Percentiles rank a stretch among this genome's conserved stretches.
phyloP scores from a whole-genome alignment of 2,888 invertebrate genomes.

The Campaea margaritaria region DNA sequence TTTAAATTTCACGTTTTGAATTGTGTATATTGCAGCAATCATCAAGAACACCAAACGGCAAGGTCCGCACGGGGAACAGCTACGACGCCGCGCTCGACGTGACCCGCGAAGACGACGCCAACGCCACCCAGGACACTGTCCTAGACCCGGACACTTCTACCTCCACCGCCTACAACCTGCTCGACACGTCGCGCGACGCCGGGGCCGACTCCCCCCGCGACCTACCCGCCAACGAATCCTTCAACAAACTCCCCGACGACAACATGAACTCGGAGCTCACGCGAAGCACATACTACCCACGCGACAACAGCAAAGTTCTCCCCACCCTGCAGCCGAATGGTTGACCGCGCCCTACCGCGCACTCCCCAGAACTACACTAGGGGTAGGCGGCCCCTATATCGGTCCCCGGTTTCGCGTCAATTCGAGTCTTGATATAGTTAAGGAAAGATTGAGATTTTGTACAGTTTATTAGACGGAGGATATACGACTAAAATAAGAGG shows the following conservation, averaged over 20 bases:
- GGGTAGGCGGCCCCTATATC: slow-evolving; percentile 73
- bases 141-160: slow-evolving; percentile 47
- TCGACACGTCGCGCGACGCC: slow-evolving; percentile 61
- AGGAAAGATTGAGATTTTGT: slow-evolving; percentile 68
- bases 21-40: slow-evolving; percentile 49
- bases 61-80: slow-evolving; percentile 59
- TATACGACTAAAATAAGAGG: slow-evolving; percentile 57
- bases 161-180: slow-evolving; percentile 49
- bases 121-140: slow-evolving; percentile 66
- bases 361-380: slow-evolving; percentile 65
- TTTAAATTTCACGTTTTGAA: no score
- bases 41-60: slow-evolving; percentile 76
- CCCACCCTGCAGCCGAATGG: slow-evolving; percentile 80
- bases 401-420: slow-evolving; percentile 54
- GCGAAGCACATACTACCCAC: slow-evolving; percentile 55
- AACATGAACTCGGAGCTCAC: slow-evolving; percentile 80
- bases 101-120: slow-evolving; percentile 63
- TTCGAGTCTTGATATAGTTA: slow-evolving; percentile 57
- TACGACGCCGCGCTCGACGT: slow-evolving; percentile 69
- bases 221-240: slow-evolving; percentile 54
- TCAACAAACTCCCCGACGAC: slow-evolving; percentile 75
- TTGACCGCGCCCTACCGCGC: slow-evolving; percentile 54
- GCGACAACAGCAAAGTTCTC: slow-evolving; percentile 73
- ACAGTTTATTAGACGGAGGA: slow-evolving; percentile 58
- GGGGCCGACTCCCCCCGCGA: slow-evolving; percentile 46